phyloP scores from a whole-genome alignment of 2,113 vertebrate species.

The Rhynchomys soricoides region DNA sequence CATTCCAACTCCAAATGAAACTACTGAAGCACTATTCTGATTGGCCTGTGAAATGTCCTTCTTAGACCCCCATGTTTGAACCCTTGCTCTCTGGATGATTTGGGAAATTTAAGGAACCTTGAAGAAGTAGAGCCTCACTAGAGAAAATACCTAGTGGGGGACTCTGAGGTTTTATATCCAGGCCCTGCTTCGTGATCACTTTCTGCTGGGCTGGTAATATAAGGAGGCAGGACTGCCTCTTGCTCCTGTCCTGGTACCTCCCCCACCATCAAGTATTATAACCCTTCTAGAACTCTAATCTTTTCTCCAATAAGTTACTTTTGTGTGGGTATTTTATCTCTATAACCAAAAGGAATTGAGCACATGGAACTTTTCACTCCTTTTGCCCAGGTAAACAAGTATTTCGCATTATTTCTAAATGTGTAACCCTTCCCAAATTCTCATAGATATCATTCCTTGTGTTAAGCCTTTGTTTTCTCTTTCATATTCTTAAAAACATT shows the following conservation, averaged over 20 bases:
- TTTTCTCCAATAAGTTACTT: not conserved
- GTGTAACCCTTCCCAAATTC: not conserved
- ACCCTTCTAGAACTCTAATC: not conserved
- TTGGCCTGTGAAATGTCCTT: not conserved
- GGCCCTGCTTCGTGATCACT: not conserved
- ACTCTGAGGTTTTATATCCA: not conserved
- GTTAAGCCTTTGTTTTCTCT: not conserved
- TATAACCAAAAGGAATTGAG: not conserved
- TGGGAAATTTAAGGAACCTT: not conserved
- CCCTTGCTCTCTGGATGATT: not conserved
- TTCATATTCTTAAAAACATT: not conserved
- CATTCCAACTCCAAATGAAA: not conserved
- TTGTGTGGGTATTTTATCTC: not conserved
- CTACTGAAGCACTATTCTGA: not conserved
- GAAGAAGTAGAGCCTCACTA: not conserved
- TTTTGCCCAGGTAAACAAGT: not conserved
- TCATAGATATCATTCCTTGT: not conserved
- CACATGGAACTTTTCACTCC: not conserved
- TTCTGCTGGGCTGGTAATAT: not conserved
- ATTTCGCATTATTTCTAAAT: constrained; percentile 9
- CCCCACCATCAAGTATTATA: not conserved
- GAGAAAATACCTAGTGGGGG: not conserved
- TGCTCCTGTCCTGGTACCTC: not conserved
- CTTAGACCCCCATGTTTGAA: not conserved
- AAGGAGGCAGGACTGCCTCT: not conserved